These are phyloP conservation scores for Chelon auratus DNA, from an alignment of 2,797 vertebrate species.

Conservation along the genomic window DNA sequence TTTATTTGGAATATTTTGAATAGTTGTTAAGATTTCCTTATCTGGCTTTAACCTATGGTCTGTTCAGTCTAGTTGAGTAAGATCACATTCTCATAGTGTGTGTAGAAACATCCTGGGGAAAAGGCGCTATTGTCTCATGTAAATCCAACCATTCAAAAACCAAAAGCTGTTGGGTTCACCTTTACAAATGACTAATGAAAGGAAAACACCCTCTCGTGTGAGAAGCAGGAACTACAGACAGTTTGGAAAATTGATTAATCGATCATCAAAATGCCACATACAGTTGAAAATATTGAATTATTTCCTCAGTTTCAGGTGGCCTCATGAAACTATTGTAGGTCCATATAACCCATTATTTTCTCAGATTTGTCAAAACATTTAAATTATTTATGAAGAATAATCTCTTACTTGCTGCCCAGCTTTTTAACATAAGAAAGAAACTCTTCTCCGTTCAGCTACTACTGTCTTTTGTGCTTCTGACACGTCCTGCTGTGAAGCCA, in stretches of 20 bases:
- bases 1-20: constrained; percentile 21
- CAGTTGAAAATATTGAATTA: too few relatives aligned
- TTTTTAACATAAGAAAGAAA: not conserved
- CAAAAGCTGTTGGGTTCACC: not conserved
- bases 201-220: not conserved
- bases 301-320: not conserved
- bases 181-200: not conserved
- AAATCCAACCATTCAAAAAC: not conserved
- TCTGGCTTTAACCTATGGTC: not conserved
- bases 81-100: constrained; percentile 48
- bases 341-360: not conserved
- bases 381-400: not conserved
- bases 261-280: not conserved
- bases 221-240: too few relatives aligned
- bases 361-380: not conserved
- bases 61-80: constrained; percentile 42
- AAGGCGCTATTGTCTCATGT: not conserved
- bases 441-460: not conserved
- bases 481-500: not conserved
- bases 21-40: constrained; percentile 2
- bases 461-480: not conserved
- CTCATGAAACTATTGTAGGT: too few relatives aligned
- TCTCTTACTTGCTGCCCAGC: not conserved
- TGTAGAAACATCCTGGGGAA: constrained; percentile 40
- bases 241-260: not conserved